These are phyloP conservation scores for Hemicentrotus pulcherrimus DNA, from an alignment of 35 echinoderm and acorn worm genomes.

Conservation along the genomic window DNA sequence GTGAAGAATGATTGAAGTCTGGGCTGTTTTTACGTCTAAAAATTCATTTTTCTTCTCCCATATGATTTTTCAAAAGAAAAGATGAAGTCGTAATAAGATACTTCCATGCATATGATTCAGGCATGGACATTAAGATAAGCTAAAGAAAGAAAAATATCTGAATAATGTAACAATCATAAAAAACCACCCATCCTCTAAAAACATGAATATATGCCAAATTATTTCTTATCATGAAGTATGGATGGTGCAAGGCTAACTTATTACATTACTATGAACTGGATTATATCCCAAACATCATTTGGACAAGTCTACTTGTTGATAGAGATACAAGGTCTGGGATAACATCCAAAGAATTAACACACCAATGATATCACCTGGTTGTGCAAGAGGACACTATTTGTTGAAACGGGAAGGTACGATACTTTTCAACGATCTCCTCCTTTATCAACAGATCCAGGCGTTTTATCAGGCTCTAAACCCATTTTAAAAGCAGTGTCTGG, in stretches of 20 bases:
- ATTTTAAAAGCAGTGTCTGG: not conserved
- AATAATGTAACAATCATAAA: not conserved
- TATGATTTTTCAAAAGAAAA: not conserved
- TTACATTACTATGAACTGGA: not conserved
- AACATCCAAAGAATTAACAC: not conserved
- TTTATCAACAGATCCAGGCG: not conserved
- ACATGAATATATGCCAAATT: not conserved
- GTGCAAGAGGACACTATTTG: not conserved
- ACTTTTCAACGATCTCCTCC: not conserved
- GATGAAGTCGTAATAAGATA: not conserved
- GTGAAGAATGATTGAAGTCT: not conserved
- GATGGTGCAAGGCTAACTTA: not conserved
- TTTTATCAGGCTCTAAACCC: not conserved
- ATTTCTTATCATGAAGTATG: not conserved
- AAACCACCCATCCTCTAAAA: not conserved
- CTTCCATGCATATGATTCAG: not conserved
- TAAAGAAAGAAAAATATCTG: not conserved
- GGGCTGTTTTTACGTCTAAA: not conserved
- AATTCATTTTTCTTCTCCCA: not conserved
- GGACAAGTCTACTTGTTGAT: not conserved
- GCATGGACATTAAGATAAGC: not conserved
- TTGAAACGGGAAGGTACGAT: not conserved
- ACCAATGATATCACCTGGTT: not conserved
- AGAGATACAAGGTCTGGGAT: not conserved
- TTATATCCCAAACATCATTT: not conserved